Evolutionary conservation across 1,140 invertebrate species (phyloP).

Genomic region (Sminthurinus signatus): DNA sequence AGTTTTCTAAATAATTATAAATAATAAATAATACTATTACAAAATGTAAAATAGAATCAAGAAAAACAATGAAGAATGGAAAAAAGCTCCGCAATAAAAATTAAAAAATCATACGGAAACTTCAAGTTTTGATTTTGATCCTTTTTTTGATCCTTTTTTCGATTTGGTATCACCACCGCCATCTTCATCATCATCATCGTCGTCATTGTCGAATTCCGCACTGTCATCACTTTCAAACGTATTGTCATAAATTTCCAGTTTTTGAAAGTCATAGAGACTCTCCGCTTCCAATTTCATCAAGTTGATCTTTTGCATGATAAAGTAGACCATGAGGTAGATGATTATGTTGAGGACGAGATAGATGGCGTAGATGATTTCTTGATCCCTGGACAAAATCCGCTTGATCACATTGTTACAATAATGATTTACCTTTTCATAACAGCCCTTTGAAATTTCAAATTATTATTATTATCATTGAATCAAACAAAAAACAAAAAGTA

Average conservation of each 20-base stretch:
- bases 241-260: conserved; percentile 11
- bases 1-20: not conserved
- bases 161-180: not conserved
- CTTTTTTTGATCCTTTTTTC: not conserved
- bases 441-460: not conserved
- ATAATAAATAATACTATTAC: not conserved
- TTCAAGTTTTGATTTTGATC: not conserved
- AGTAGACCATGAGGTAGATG: conserved; percentile 8
- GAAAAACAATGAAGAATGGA: not conserved
- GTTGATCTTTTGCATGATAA: conserved; percentile 8
- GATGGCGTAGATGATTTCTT: not conserved
- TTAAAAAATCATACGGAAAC: too few relatives aligned
- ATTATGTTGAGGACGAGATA: not conserved
- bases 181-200: not conserved
- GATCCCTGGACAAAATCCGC: not conserved
- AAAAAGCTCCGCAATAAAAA: too few relatives aligned
- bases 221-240: conserved; percentile 16
- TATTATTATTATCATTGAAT: not conserved
- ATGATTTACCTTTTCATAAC: not conserved
- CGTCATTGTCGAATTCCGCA: conserved; percentile 6
- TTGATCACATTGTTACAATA: not conserved
- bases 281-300: not conserved
- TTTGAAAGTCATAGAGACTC: not conserved
- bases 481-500: not conserved
- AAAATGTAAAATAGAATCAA: not conserved